Base-by-base conservation (phyloP, 1,140 invertebrate species). In the Acromyrmex charruanus region DNA sequence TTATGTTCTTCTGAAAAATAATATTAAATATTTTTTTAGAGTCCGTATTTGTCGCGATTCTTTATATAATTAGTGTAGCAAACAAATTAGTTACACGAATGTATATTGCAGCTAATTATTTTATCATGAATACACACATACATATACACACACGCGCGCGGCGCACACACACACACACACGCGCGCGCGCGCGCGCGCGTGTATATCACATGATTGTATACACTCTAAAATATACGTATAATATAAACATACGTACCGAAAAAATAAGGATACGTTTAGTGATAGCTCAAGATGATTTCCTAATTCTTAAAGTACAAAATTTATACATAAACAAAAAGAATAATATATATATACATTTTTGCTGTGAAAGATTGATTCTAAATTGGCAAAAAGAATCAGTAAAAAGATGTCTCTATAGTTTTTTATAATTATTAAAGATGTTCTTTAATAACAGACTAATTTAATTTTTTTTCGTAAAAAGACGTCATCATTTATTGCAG, bases 211-310 rank as follows among this genome's bases (percentile, higher is more conserved):
- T 49, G 25, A 69, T 35, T 80, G 28, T 79, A 68, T 35, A 69
- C 9, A 28, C 16, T 16, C 18, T 44, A 44, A 53, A 51, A n/a
- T 77, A 63, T 65, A 58, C 51, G 14, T 77, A 68, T 55, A 21
- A 80, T 77, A 16, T 66, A 68, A 44, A 86, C 72, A 58, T 66
- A 74, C 21, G 44, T 69, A 21, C n/a, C 16, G n/a, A 21, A 80
- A 4, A 51, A 49, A 49, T 16, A 49, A 3, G 18, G 12, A 53
- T 10, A 10, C 3, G 31, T 12, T 68, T 80, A 49, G 61, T 44
- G 16, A 77, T 28, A 31, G 7, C 49, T 53, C 21, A 10, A 51
- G 10, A 1, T 31, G 4, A 53, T 51, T 51, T n/a, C 14, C 12
- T 44, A 77, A 61, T 18, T 10, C 14, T 3, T 68, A 35, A 68